Evolutionary conservation across 2,113 vertebrate genomes (phyloP), one percentile per base, ranked within the genome.

Genomic region (Halcyon senegalensis): DNA sequence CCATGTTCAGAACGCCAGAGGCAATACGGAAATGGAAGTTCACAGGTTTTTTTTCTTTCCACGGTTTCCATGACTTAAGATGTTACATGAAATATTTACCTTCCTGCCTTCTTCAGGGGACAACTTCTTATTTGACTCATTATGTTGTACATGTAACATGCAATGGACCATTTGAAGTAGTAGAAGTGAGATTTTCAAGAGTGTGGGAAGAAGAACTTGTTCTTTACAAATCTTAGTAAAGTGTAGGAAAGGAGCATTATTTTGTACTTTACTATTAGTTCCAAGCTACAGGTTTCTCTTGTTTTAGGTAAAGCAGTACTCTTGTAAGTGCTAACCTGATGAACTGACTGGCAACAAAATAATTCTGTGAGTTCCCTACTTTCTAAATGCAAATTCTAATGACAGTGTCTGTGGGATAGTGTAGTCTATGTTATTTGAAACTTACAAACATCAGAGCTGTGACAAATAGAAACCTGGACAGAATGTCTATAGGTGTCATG

Each of bases 101-200:
- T 95, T 95, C 35, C 25, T 73, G 51, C 79, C 95, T 93, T 91
- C 76, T 97, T 87, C 75, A 92, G 89, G 59, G 37, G 44, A 84
- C 59, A 80, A 48, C 24, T 43, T 93, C 72, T 89, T 63, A 46
- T 85, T 62, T 96, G 73, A 93, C 55, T 96, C 59, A 46, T 90
- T 94, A 68, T 58, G 60, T 62, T 91, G 74, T 88, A 94, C 55
- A 89, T 23, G 27, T 56, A 95, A 94, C 80, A 50, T 84, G 60
- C 84, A 27, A 92, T 74, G 80, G 86, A 31, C 33, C 86, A 96
- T 95, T 81, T 96, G 53, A 94, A 16, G 63, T 37, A 58, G 41
- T 18, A 58, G 66, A 81, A 76, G 13, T 53, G 62, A 94, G 30
- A 64, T 72, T 92, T 93, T 79, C 58, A 17, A 76, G 39, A 93